Evolutionary conservation across 2,113 vertebrate genomes (phyloP), one percentile per base, ranked within the genome.

Genomic region (Lepisosteus oculatus): DNA sequence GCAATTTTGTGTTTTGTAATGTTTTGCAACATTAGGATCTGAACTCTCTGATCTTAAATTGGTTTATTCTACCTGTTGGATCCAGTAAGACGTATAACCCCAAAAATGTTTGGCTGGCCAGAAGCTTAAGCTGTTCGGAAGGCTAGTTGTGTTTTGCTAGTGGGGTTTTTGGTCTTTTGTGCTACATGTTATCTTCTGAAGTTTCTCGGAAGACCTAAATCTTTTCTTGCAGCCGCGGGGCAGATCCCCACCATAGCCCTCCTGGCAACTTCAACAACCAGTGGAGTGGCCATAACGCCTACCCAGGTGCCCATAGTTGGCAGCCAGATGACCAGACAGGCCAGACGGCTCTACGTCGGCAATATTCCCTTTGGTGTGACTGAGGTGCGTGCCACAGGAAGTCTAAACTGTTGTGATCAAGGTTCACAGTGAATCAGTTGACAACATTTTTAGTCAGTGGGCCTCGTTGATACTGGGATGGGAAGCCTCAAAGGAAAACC

Each of bases 241-340:
- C 74, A 76, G 70, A 76, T 76, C 55, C 74, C 74, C 14, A 69
- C 70, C 3, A 84, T 90, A 61, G 90, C 89, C 43, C 79, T 90
- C 54, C 77, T 90, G 83, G 87, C 89, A 1, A 83, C 87, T 0
- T 77, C 87, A 65, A 83, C 85, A 70, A 78, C 79, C 55, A 78
- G 79, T 0, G 88, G 88, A 63, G 77, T 88, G 70, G 80, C 88
- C 2, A 82, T 81, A 0, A 84, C 85, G 0, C 85, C 88, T 3
- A 84, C 87, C 6, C 90, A 86, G 66, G 89, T 87, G 74, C 85
- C 88, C 47, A 72, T 86, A 4, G 87, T 87, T 3, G 90, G 90
- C 72, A 92, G 88, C 67, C 90, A 92, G 84, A 90, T 91, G 89
- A 92, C 90, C 0, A 78, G 90, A 70, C 90, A 92, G 68, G 90